These are phyloP conservation scores for Argyrosomus regius DNA, from an alignment of 2,797 vertebrate species.

Conservation along the genomic window DNA sequence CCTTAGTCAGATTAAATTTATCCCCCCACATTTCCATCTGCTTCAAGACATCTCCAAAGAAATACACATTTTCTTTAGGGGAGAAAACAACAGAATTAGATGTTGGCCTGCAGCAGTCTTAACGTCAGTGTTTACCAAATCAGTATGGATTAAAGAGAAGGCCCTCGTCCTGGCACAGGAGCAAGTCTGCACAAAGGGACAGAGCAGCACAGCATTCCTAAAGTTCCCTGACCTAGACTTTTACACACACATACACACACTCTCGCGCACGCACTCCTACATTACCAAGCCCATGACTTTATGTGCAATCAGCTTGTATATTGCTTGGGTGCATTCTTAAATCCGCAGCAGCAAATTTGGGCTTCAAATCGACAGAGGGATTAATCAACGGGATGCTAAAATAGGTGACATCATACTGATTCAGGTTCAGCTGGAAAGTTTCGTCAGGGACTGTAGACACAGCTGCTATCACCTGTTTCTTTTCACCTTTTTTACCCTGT, in stretches of 20 bases:
- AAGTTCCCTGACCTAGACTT: constrained; percentile 73
- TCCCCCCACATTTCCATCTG: constrained; percentile 84
- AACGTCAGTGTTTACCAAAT: constrained; percentile 76
- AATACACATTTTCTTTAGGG: constrained; percentile 83
- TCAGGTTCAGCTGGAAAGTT: constrained; percentile 64
- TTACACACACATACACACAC: constrained; percentile 16
- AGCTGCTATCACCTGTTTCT: constrained; percentile 51
- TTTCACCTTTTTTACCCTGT: constrained; percentile 34
- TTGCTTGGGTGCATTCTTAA: constrained; percentile 80
- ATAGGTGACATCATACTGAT: constrained; percentile 73
- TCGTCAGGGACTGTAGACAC: constrained; percentile 28
- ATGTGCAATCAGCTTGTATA: constrained; percentile 82
- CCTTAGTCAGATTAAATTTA: constrained; percentile 86
- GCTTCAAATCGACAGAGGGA: constrained; percentile 76
- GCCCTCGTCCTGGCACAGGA: constrained; percentile 64
- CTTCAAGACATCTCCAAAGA: constrained; percentile 80
- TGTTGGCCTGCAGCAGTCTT: constrained; percentile 52
- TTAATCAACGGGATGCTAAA: constrained; percentile 80
- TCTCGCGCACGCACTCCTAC: constrained; percentile 39
- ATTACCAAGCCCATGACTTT: constrained; percentile 76
- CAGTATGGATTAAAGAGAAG: constrained; percentile 71
- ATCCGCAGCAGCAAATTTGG: constrained; percentile 78
- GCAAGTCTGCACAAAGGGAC: constrained; percentile 64
- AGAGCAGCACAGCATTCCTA: constrained; percentile 71
- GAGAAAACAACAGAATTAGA: constrained; percentile 79